Conservation (phyloP, 2,888 invertebrate genomes). For the Craniophora ligustri region DNA sequence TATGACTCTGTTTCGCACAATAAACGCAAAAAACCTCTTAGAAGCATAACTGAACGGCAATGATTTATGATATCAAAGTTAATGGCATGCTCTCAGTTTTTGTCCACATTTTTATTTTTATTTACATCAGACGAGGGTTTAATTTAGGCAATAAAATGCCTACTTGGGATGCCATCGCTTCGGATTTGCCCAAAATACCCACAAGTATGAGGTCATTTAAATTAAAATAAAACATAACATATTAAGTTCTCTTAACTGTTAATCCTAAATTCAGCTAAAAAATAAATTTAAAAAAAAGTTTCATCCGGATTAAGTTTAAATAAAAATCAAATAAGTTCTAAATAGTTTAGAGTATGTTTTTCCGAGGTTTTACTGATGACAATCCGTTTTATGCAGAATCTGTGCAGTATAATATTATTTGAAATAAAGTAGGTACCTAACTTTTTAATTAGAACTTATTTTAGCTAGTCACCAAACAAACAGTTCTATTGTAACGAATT, state of each 20-base stretch:
- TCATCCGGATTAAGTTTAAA: too few relatives aligned
- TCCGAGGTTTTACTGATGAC: too few relatives aligned
- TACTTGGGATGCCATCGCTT: background rate
- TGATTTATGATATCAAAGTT: constrained; percentile 48
- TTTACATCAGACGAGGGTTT: constrained; percentile 8
- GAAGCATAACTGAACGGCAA: constrained; percentile 44
- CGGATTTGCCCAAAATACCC: background rate
- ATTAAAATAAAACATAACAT: too few relatives aligned
- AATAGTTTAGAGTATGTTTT: too few relatives aligned
- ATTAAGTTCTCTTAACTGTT: too few relatives aligned
- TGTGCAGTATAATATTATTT: too few relatives aligned
- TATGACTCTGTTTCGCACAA: constrained; percentile 29
- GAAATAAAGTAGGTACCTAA: too few relatives aligned
- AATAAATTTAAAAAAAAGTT: too few relatives aligned
- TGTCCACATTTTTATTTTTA: constrained; percentile 21
- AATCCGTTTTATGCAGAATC: too few relatives aligned
- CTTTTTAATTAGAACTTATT: background rate
- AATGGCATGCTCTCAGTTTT: constrained; percentile 34
- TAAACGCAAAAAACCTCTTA: constrained; percentile 34
- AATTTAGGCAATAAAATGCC: constrained; percentile 22
- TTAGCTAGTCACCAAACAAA: background rate
- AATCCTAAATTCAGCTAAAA: too few relatives aligned
- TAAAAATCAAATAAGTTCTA: too few relatives aligned
- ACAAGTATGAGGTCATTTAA: too few relatives aligned
- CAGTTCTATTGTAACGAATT: background rate